Percentiles rank a stretch among this genome's conserved stretches.
Evolutionary conservation across 2,113 vertebrate species (phyloP).

Genomic region (Pollimyrus isidori): DNA sequence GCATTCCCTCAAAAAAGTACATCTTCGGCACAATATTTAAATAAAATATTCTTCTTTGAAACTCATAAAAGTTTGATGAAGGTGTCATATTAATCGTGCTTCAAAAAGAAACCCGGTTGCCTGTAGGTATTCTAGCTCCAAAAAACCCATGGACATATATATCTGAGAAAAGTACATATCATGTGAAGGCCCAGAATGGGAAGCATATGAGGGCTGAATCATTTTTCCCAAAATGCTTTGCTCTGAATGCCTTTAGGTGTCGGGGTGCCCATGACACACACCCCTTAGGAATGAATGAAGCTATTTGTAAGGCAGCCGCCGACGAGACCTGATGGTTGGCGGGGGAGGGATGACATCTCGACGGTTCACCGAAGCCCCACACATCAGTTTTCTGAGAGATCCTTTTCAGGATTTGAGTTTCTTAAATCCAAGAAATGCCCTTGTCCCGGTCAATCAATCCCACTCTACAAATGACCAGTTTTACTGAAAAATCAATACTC

Average conservation of each 20-base stretch:
- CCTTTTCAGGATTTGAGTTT: neutral
- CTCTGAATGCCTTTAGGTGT: neutral
- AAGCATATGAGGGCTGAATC: neutral
- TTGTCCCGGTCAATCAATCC: neutral
- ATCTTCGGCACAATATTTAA: neutral
- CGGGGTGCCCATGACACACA: neutral
- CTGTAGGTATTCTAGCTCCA: neutral
- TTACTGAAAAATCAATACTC: slow-evolving; percentile 1
- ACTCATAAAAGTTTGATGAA: neutral
- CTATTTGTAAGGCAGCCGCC: neutral
- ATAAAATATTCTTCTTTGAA: neutral
- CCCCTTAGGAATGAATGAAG: neutral
- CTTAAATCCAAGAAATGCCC: neutral
- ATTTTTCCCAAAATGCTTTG: neutral
- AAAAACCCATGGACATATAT: neutral
- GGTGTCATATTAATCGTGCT: neutral
- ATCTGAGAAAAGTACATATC: neutral
- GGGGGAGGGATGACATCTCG: neutral
- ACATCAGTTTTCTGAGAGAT: neutral
- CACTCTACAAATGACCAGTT: neutral
- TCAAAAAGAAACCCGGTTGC: neutral
- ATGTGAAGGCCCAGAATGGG: neutral
- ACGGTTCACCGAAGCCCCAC: neutral
- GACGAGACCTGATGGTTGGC: neutral
- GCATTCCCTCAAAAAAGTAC: neutral